Evolutionary conservation across 1,140 invertebrate genomes (phyloP).

Genomic region (Zophobas morio): DNA sequence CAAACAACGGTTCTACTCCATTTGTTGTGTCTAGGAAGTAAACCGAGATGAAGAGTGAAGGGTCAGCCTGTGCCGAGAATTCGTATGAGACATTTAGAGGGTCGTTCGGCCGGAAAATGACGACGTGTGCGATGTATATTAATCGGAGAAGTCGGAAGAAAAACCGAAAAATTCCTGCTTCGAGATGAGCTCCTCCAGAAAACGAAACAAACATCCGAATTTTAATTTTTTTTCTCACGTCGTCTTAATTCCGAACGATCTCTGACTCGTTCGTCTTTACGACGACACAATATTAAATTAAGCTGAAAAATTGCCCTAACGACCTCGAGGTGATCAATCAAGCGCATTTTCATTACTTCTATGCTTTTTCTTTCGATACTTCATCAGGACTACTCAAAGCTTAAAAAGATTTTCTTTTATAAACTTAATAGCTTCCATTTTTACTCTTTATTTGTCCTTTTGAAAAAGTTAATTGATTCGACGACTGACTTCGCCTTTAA

Average conservation of each 20-base stretch:
- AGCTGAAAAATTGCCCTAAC: constrained; percentile 35
- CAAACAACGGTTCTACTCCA: not conserved
- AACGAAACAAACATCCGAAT: not conserved
- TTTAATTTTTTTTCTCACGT: not conserved
- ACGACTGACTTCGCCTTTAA: too few relatives aligned
- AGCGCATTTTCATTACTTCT: constrained; percentile 28
- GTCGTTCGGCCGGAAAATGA: not conserved
- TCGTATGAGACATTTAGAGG: too few relatives aligned
- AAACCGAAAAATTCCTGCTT: too few relatives aligned
- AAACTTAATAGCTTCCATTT: not conserved
- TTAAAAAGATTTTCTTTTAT: constrained; percentile 29
- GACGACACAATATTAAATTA: constrained; percentile 26
- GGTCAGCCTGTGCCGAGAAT: too few relatives aligned
- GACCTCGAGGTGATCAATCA: constrained; percentile 30
- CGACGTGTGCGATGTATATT: too few relatives aligned
- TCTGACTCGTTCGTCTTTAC: too few relatives aligned
- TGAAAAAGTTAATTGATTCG: not conserved
- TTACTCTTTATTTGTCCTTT: constrained; percentile 3
- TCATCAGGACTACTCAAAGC: constrained; percentile 16
- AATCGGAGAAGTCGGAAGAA: too few relatives aligned
- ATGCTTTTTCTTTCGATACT: constrained; percentile 4
- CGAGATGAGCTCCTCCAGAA: not conserved
- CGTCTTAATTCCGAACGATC: too few relatives aligned
- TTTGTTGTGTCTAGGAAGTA: too few relatives aligned
- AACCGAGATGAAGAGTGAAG: too few relatives aligned